These are phyloP conservation scores for Ptychoptera contaminata DNA, from an alignment of 2,888 invertebrate genomes.

Conservation along the genomic window DNA sequence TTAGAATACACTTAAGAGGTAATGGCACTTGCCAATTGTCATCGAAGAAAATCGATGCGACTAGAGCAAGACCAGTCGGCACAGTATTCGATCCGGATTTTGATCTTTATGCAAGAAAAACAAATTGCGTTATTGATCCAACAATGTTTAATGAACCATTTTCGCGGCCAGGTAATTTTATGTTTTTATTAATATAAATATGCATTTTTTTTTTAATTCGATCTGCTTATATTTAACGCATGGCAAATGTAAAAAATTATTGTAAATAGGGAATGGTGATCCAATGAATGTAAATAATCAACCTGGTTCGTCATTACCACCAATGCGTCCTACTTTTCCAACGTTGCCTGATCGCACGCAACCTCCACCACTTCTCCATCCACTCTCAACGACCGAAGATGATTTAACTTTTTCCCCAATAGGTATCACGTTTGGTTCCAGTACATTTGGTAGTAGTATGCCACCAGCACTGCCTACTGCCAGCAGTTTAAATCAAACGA, in stretches of 20 bases:
- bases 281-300: background rate
- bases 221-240: too few species aligned
- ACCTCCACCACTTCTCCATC: slow-evolving; percentile 2
- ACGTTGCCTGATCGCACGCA: slow-evolving; percentile 2
- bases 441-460: too few species aligned
- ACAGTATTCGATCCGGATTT: slow-evolving; percentile 41
- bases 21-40: slow-evolving; percentile 45
- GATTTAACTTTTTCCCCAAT: background rate
- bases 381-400: slow-evolving; percentile 3
- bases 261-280: background rate
- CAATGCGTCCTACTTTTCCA: background rate
- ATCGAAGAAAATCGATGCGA: slow-evolving; percentile 30
- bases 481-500: too few species aligned
- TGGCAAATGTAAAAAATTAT: too few species aligned
- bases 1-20: slow-evolving; percentile 41
- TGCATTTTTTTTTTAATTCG: too few species aligned
- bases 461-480: too few species aligned
- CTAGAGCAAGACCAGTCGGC: slow-evolving; percentile 34
- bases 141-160: background rate
- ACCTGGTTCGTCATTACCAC: slow-evolving; percentile 1
- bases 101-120: slow-evolving; percentile 41
- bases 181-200: too few species aligned
- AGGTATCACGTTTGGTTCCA: background rate
- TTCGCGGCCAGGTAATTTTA: background rate
- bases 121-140: slow-evolving; percentile 32